These are phyloP conservation scores for Trypoxylus dichotomus DNA, from an alignment of 1,140 invertebrate species.

Conservation along the genomic window DNA sequence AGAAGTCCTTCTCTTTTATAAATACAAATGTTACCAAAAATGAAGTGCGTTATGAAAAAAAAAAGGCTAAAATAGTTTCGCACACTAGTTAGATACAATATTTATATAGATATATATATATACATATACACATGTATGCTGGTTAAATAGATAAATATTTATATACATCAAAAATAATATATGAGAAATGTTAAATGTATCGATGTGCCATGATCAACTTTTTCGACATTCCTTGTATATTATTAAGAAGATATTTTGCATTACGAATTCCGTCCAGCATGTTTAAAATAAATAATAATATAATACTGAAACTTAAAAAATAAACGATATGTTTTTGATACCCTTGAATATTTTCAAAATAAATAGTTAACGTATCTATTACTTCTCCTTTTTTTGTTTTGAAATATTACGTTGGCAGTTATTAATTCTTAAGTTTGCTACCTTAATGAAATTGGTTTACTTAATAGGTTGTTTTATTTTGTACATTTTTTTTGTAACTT, in stretches of 20 bases:
- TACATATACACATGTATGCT: background rate
- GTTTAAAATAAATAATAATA: background rate
- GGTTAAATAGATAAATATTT: background rate
- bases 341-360: background rate
- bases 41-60: background rate
- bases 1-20: background rate
- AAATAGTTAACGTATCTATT: background rate
- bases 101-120: background rate
- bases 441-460: no score
- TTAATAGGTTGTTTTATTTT: background rate
- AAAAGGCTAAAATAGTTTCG: background rate
- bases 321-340: background rate
- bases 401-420: background rate
- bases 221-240: background rate
- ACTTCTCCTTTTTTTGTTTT: background rate
- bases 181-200: background rate
- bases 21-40: background rate
- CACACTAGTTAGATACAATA: background rate
- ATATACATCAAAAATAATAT: background rate
- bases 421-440: background rate
- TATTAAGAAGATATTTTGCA: background rate
- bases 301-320: background rate
- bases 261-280: background rate
- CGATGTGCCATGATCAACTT: background rate
- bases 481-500: no score